Evolutionary conservation across 2,888 invertebrate genomes (phyloP).

Genomic region (Tubulanus polymorphus): DNA sequence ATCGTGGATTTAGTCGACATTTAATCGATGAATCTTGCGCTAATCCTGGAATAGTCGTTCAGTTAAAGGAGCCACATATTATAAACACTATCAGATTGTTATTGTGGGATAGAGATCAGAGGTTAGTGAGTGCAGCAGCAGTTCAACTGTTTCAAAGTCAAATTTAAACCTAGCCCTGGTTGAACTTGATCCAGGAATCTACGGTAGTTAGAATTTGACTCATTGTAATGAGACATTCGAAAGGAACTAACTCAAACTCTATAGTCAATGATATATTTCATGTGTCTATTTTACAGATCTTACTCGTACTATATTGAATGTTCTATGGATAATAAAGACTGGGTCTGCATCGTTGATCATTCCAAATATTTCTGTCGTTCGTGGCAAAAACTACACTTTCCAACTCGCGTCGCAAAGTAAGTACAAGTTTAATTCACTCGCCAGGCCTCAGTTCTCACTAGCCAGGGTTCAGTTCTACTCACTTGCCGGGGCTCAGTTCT

Average conservation of each 20-base stretch:
- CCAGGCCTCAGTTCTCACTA: no score
- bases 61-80: conserved; percentile 71
- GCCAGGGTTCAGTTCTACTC: no score
- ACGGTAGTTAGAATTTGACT: no score
- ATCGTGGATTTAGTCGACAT: conserved; percentile 85
- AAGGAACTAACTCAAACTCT: not conserved
- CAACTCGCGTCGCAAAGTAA: conserved; percentile 75
- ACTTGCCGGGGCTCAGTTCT: no score
- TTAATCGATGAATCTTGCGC: conserved; percentile 69
- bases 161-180: no score
- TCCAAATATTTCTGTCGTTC: conserved; percentile 88
- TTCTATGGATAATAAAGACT: conserved; percentile 91
- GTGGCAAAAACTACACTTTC: conserved; percentile 93
- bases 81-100: conserved; percentile 89
- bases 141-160: no score
- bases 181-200: no score
- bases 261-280: not conserved
- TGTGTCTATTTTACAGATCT: conserved; percentile 69
- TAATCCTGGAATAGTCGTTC: conserved; percentile 80
- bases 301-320: conserved; percentile 93
- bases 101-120: conserved; percentile 89
- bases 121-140: conserved; percentile 58
- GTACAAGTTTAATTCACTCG: no score
- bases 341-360: conserved; percentile 91
- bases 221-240: no score